Percentiles rank a stretch among this genome's conserved stretches.
Evolutionary conservation across 2,888 invertebrate genomes (phyloP).

Genomic region (Lasioglossum morio): DNA sequence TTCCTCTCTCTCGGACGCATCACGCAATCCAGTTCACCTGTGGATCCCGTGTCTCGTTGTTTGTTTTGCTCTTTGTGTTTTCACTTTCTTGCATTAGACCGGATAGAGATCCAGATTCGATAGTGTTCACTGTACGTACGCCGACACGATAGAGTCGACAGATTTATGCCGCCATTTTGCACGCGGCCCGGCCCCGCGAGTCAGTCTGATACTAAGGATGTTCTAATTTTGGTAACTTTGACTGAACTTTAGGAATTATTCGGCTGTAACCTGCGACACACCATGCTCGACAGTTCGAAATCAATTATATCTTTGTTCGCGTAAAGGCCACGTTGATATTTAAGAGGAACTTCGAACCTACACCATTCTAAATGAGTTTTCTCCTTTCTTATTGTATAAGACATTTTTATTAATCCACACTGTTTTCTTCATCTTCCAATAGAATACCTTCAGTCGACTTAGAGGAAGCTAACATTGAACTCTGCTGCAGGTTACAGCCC

Average conservation of each 20-base stretch:
- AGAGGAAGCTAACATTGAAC: background rate
- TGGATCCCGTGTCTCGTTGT: conserved; percentile 21
- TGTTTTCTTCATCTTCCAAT: too few species aligned
- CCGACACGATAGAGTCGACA: conserved; percentile 32
- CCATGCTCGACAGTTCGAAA: background rate
- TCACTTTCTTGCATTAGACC: conserved; percentile 7
- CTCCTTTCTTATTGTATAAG: background rate
- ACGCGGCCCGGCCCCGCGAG: background rate
- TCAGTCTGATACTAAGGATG: conserved; percentile 11
- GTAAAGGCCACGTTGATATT: background rate
- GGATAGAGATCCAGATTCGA: conserved; percentile 12
- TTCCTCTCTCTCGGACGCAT: conserved; percentile 47
- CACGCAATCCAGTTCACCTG: conserved; percentile 38
- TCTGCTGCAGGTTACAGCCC: background rate
- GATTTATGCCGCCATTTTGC: conserved; percentile 4
- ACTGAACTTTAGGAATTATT: conserved; percentile 13
- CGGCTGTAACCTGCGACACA: background rate
- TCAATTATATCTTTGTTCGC: background rate
- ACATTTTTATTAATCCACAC: background rate
- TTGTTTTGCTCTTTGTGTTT: conserved; percentile 31
- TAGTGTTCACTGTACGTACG: conserved; percentile 12
- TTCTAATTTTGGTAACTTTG: conserved; percentile 27
- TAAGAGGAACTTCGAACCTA: background rate
- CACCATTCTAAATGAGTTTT: too few species aligned
- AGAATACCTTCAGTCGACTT: background rate